These are phyloP conservation scores for Drusus annulatus DNA, from an alignment of 1,140 invertebrate species.

Conservation along the genomic window DNA sequence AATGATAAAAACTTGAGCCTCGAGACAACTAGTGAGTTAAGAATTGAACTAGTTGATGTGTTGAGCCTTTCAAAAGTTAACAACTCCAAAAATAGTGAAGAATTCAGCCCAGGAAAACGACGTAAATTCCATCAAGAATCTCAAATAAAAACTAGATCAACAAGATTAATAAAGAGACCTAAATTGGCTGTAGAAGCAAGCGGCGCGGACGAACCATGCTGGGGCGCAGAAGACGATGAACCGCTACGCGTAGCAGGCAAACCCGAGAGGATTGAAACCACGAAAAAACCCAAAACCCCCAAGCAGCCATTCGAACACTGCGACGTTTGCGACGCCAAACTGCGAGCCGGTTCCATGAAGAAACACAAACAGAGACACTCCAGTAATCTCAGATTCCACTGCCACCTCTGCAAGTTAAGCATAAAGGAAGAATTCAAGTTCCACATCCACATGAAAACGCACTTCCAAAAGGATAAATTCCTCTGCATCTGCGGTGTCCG, in stretches of 20 bases:
- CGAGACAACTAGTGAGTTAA: too few species aligned
- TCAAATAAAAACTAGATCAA: too few species aligned
- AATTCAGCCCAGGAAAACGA: too few species aligned
- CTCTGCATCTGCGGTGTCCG: constrained; percentile 27
- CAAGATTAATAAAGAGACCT: too few species aligned
- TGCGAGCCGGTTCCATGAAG: neutral
- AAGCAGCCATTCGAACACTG: neutral
- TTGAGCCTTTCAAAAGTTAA: too few species aligned
- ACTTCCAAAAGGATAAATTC: constrained; percentile 30
- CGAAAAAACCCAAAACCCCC: neutral
- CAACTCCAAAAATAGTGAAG: too few species aligned
- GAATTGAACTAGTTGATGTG: too few species aligned
- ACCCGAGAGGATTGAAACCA: neutral
- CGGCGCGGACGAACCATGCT: too few species aligned
- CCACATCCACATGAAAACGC: constrained; percentile 17
- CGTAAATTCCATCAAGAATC: too few species aligned
- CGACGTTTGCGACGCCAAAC: constrained; percentile 6
- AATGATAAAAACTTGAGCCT: too few species aligned
- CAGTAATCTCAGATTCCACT: neutral
- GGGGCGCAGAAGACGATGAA: neutral
- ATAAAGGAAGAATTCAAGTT: neutral
- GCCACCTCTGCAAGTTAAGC: neutral
- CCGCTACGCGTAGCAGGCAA: neutral
- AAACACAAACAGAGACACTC: neutral
- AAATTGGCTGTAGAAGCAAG: too few species aligned